Conservation (phyloP, 2,888 invertebrate genomes). For the Harpagoxenus sublaevis region DNA sequence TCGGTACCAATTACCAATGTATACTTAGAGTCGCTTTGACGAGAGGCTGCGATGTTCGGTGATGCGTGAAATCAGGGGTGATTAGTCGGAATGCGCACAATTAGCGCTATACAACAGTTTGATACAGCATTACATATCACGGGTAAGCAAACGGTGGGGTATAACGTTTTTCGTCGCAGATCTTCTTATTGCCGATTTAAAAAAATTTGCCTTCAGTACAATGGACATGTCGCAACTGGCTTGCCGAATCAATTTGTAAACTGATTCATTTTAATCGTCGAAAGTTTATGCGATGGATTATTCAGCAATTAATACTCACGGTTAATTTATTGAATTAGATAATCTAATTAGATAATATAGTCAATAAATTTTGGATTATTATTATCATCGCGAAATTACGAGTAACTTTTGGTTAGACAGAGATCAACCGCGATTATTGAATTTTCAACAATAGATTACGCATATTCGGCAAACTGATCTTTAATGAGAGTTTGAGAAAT, state of each 20-base stretch:
- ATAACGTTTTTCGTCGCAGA: not conserved
- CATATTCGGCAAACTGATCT: conserved; percentile 40
- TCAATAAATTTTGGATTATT: not conserved
- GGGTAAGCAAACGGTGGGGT: not conserved
- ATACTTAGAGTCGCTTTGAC: conserved; percentile 68
- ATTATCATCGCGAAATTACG: not conserved
- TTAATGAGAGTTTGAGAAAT: conserved; percentile 78
- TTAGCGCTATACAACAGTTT: conserved; percentile 56
- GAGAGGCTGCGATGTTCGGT: conserved; percentile 58
- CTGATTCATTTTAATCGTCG: not conserved
- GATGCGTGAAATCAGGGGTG: conserved; percentile 75
- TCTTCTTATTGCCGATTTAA: conserved; percentile 5
- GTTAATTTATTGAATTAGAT: conserved; percentile 2
- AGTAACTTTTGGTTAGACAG: not conserved
- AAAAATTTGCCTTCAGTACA: not conserved
- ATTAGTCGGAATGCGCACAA: conserved; percentile 75
- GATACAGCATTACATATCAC: conserved; percentile 13
- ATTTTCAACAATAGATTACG: conserved; percentile 6
- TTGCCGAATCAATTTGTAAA: not conserved
- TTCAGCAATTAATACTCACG: not conserved
- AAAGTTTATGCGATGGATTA: too few species aligned
- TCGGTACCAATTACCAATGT: conserved; percentile 55
- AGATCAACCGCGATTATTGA: conserved; percentile 17
- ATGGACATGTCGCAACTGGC: too few species aligned
- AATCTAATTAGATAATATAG: not conserved